A percentile compares a stretch with the other conserved stretches of the same genome.
phyloP scores from a whole-genome alignment of 2,113 vertebrate species.

The Bucco capensis region DNA sequence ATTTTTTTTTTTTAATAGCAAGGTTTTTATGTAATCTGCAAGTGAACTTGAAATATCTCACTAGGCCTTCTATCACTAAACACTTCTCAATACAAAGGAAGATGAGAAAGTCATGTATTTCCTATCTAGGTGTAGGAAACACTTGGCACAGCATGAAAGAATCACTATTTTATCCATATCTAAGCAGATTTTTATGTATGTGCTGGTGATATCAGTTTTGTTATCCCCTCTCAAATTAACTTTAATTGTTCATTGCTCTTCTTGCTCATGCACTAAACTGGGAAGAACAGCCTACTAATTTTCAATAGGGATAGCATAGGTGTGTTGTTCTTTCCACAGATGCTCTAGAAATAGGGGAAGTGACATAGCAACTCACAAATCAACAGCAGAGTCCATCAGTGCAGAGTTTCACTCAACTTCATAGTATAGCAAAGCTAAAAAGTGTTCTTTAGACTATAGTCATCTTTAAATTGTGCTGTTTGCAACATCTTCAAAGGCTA shows the following conservation, averaged over 20 bases:
- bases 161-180: neutral
- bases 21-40: neutral
- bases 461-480: neutral
- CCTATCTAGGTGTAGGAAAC: neutral
- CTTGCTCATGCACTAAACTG: neutral
- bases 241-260: neutral
- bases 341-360: neutral
- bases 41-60: neutral
- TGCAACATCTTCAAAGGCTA: neutral
- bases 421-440: neutral
- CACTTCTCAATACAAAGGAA: neutral
- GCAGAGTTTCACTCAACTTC: neutral
- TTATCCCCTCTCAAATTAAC: neutral
- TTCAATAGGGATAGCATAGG: neutral
- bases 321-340: neutral
- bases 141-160: neutral
- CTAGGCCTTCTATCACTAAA: neutral
- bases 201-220: neutral
- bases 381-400: neutral
- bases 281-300: neutral
- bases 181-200: neutral
- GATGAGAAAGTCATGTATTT: neutral
- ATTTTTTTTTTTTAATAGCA: neutral
- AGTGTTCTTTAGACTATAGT: neutral
- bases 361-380: neutral